phyloP scores from a whole-genome alignment of 1,140 invertebrate species.

The Drosophila teissieri region DNA sequence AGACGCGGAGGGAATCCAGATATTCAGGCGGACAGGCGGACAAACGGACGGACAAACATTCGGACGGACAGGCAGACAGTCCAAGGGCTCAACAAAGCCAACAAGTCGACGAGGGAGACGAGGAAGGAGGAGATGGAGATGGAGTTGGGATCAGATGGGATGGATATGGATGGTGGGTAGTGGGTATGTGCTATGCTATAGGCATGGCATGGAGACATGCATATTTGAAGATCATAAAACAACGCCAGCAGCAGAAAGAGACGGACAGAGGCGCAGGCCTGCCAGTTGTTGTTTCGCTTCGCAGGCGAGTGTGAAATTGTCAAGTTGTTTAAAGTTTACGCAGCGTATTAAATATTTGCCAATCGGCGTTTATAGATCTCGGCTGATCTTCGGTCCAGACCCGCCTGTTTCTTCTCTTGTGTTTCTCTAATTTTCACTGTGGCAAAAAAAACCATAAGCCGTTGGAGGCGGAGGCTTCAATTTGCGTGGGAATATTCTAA shows the following conservation, averaged over 20 bases:
- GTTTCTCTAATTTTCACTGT: slow-evolving; percentile 62
- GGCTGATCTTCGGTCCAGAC: slow-evolving; percentile 42
- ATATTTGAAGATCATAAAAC: slow-evolving; percentile 81
- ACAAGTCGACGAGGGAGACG: slow-evolving; percentile 70
- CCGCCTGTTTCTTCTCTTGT: slow-evolving; percentile 23
- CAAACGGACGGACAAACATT: slow-evolving; percentile 2
- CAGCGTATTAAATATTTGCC: slow-evolving; percentile 83
- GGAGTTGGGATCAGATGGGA: slow-evolving; percentile 8
- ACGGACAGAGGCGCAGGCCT: background rate
- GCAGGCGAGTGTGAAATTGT: slow-evolving; percentile 81
- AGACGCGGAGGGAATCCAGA: slow-evolving; percentile 34
- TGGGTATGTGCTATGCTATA: background rate
- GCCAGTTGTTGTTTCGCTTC: slow-evolving; percentile 58
- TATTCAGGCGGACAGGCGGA: slow-evolving; percentile 25
- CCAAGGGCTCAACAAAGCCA: slow-evolving; percentile 77
- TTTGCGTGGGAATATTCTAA: slow-evolving; percentile 74
- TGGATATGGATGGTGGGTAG: background rate
- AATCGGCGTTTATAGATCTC: slow-evolving; percentile 82
- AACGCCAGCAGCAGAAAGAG: slow-evolving; percentile 47
- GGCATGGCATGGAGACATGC: slow-evolving; percentile 46
- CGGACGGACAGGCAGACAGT: slow-evolving; percentile 18
- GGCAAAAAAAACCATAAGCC: slow-evolving; percentile 38
- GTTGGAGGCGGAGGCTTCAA: slow-evolving; percentile 31
- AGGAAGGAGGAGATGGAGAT: too few species aligned
- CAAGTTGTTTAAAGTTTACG: slow-evolving; percentile 83